phyloP scores from a whole-genome alignment of 2,113 vertebrate genomes.

The Tachycineta bicolor region DNA sequence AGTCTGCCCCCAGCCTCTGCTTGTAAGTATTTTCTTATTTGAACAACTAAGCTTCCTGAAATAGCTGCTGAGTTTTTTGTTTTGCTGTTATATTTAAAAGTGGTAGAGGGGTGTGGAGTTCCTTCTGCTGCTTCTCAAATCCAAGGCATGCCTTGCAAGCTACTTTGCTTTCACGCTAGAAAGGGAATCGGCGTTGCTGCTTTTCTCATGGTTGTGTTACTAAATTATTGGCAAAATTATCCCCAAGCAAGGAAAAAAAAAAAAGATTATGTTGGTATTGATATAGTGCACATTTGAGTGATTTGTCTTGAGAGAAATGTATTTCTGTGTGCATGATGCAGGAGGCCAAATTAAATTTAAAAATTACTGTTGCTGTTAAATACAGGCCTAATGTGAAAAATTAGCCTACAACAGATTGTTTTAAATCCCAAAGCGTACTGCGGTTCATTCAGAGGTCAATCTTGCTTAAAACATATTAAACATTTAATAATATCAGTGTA shows the following conservation, averaged over 20 bases:
- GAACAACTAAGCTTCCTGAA: slow-evolving; percentile 45
- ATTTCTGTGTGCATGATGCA: not conserved
- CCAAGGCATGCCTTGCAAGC: slow-evolving; percentile 51
- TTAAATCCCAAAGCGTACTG: not conserved
- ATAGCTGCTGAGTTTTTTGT: slow-evolving; percentile 52
- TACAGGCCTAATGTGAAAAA: slow-evolving; percentile 17
- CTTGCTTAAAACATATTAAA: not conserved
- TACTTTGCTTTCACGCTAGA: not conserved
- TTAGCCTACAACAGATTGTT: not conserved
- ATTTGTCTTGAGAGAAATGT: not conserved
- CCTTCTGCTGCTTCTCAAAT: slow-evolving; percentile 63
- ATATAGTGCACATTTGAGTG: not conserved
- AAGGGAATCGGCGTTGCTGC: not conserved
- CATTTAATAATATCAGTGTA: not conserved
- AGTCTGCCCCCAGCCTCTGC: slow-evolving; percentile 23
- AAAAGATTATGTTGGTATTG: not conserved
- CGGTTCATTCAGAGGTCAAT: not conserved
- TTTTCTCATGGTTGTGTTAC: not conserved
- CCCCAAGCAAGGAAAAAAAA: not conserved
- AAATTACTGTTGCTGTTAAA: slow-evolving; percentile 5
- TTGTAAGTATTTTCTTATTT: slow-evolving; percentile 56
- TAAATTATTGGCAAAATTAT: slow-evolving; percentile 11
- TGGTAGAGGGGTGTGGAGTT: slow-evolving; percentile 58
- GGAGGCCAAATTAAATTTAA: slow-evolving; percentile 8
- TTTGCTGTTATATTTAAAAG: slow-evolving; percentile 55